Conservation (phyloP, 92 coral and sea anemone genomes). For the Palythoa caribaeorum region DNA sequence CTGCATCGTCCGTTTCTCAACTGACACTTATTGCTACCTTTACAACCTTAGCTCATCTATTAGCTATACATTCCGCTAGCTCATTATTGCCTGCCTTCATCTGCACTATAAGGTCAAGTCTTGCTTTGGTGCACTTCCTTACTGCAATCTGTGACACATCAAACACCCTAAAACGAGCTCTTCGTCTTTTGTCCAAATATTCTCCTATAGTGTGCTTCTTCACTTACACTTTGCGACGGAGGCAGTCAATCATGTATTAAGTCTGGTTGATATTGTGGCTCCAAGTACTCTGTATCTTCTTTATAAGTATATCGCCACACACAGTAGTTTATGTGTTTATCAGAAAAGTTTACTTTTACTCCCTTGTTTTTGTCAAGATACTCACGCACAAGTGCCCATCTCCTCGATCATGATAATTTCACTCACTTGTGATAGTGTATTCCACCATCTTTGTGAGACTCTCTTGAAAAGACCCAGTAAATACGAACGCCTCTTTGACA, state of each 20-base stretch:
- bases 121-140: conserved; percentile 4
- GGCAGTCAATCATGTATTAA: neutral
- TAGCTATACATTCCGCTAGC: conserved; percentile 52
- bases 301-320: conserved; percentile 41
- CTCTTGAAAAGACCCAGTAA: neutral
- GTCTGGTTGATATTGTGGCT: conserved; percentile 36
- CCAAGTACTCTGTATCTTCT: conserved; percentile 29
- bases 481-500: neutral
- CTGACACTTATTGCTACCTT: conserved; percentile 55
- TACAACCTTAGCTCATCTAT: conserved; percentile 39
- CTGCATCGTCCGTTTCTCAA: conserved; percentile 45
- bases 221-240: neutral
- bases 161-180: conserved; percentile 26
- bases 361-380: conserved; percentile 14
- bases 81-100: conserved; percentile 57
- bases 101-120: conserved; percentile 48
- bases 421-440: conserved; percentile 8
- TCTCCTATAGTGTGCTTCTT: neutral
- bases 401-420: neutral
- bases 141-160: conserved; percentile 53
- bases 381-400: conserved; percentile 39
- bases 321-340: conserved; percentile 34
- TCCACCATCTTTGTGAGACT: neutral
- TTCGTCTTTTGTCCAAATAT: neutral
- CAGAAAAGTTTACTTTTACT: conserved; percentile 22